phyloP scores from a whole-genome alignment of 2,888 invertebrate genomes.

The Tetrapedia diversipes region DNA sequence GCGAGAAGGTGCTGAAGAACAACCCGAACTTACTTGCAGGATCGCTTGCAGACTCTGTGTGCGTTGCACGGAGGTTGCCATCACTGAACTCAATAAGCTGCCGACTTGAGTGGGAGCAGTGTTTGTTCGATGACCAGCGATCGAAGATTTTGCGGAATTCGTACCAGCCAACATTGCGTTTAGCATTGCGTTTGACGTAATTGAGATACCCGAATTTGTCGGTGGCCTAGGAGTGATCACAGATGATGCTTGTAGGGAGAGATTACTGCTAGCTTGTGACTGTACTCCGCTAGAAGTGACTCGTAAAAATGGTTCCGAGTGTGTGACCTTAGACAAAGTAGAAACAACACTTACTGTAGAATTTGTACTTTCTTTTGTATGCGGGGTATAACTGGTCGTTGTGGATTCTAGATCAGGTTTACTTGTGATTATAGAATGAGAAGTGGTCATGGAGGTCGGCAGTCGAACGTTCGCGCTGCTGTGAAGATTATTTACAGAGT shows the following conservation, averaged over 20 bases:
- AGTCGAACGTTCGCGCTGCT: conserved; percentile 61
- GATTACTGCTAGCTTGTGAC: conserved; percentile 70
- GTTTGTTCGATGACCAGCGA: conserved; percentile 74
- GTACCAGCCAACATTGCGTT: conserved; percentile 81
- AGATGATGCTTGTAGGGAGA: conserved; percentile 63
- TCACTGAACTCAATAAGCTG: conserved; percentile 77
- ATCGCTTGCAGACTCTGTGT: conserved; percentile 77
- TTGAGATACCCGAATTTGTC: conserved; percentile 73
- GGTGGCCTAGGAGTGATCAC: conserved; percentile 64
- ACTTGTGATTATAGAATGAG: conserved; percentile 39
- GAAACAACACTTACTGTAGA: conserved; percentile 78
- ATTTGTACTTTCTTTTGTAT: conserved; percentile 68
- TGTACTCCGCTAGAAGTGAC: conserved; percentile 81
- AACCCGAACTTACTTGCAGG: conserved; percentile 74
- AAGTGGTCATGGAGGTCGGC: conserved; percentile 58
- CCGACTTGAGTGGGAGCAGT: conserved; percentile 78
- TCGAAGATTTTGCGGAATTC: conserved; percentile 76
- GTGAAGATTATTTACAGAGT: conserved; percentile 66
- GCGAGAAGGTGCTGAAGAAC: conserved; percentile 67
- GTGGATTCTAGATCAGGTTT: conserved; percentile 66
- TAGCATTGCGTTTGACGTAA: conserved; percentile 81
- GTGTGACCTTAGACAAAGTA: conserved; percentile 77
- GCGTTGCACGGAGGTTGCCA: conserved; percentile 76
- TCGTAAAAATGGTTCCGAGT: conserved; percentile 78
- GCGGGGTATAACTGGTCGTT: conserved; percentile 53